Evolutionary conservation across 2,888 invertebrate species (phyloP), one percentile per base, ranked within the genome.

Genomic region (Amiota communis): DNA sequence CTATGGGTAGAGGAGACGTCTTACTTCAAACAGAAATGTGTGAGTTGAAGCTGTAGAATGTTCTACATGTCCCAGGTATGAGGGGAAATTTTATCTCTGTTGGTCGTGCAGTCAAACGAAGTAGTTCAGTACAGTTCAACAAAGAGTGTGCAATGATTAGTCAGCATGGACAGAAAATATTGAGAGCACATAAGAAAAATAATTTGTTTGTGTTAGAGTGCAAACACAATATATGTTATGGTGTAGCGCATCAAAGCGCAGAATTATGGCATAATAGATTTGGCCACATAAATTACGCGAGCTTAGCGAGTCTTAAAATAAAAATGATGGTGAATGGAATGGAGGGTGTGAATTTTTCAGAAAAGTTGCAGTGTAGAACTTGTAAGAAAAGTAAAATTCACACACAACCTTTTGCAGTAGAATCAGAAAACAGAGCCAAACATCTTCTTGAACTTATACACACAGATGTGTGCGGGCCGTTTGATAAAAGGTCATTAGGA

Each of bases 41-140:
- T n/a, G 72, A 72, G 59, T 15, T 73, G 9, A 70, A 61, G n/a
- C 51, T 72, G 47, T 12, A 68, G 36, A 65, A 75, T 13, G 75
- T 73, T 1, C 63, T 75, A 12, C 63, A 64, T 73, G 71, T 73
- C 51, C 61, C 67, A 2, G 51, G 47, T 46, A 47, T 75, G 47
- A 67, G 51, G 11, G 65, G 64, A 51, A 75, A 75, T 57, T 75
- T 75, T 15, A 10, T 75, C 46, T 75, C 75, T 20, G 70, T 75
- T 6, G 61, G 68, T 23, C 71, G 57, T 59, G 71, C 69, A 10
- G 48, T 70, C 13, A 68, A 73, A 59, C 70, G 46, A 51, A 63
- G 71, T 17, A 61, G 59, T 13, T 17, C 17, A 17, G 48, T 75
- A 61, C 13, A 59, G n/a, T 72, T 75, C 23, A 64, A 69, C 8